Base-by-base conservation (phyloP, 2,888 invertebrate genomes). In the Cephonodes hylas region DNA sequence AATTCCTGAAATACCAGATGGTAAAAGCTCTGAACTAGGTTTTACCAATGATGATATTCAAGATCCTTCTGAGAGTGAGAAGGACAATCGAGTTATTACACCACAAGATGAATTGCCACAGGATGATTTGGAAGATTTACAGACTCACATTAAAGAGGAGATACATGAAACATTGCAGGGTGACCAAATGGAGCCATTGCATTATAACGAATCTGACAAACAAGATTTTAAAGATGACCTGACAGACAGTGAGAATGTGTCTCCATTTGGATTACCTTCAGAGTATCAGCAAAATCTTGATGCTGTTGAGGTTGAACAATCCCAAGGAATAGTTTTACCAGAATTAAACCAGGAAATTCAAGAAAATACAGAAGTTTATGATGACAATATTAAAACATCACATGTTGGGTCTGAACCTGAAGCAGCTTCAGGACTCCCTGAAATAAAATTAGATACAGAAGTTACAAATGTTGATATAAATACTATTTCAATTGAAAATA, bases 1-100 rank as follows among this genome's bases (percentile, higher is more conserved):
- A 78, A 92, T 92, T 70, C 92, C 92, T 22, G 92, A 92, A 83
- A 91, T 91, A 68, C 92, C 92, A 42, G 91, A 91, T 72, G 92
- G 91, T 10, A 92, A 92, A 71, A 91, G 89, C 74, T 91, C 91
- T 18, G 91, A 91, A 73, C 70, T 91, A 76, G 91, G 91, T 42
- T 91, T 91, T 70, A 75, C 77, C 23, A 85, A 85, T 76, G 91
- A 91, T 65, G 91, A 91, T 63, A 66, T 77, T 56, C 77, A 80
- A 63, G 89, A 89, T 62, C 83, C 83, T 13, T 86, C 85, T 23
- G 91, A 90, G 66, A 85, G 87, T 66, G 89, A 88, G 62, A 85
- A 81, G 65, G 86, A 89, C 60, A 62, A 71, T 7, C 70, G 82
- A 70, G 82, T 71, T 20, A 70, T 79, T 61, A 85, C 88, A 46